Conservation (phyloP, 2,888 invertebrate genomes). For the Drosophila picticornis region DNA sequence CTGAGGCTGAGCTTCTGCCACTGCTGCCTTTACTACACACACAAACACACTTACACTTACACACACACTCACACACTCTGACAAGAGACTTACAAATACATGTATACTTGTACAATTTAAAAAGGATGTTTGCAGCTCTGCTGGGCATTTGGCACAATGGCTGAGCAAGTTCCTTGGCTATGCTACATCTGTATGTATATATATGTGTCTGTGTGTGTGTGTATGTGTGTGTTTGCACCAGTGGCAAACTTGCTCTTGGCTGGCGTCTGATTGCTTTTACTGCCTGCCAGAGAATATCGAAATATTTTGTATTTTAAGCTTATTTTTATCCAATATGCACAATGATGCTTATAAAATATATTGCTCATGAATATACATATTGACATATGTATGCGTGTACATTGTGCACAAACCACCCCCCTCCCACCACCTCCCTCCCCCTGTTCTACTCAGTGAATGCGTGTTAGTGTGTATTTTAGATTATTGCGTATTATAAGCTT, state of each 20-base stretch:
- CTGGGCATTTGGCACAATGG: constrained; percentile 70
- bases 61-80: constrained; percentile 45
- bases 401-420: background rate
- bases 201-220: background rate
- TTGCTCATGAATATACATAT: constrained; percentile 73
- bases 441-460: background rate
- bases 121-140: constrained; percentile 73
- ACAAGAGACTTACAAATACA: constrained; percentile 76
- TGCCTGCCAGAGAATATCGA: constrained; percentile 59
- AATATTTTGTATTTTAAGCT: constrained; percentile 76
- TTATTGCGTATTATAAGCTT: constrained; percentile 80
- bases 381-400: constrained; percentile 38
- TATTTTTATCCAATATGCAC: constrained; percentile 80
- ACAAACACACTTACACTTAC: constrained; percentile 13
- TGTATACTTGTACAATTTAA: constrained; percentile 57
- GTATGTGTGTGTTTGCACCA: background rate
- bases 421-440: background rate
- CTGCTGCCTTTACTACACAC: constrained; percentile 20
- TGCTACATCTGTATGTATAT: background rate
- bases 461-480: constrained; percentile 49
- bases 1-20: constrained; percentile 26
- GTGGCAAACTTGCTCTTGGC: constrained; percentile 28
- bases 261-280: constrained; percentile 71
- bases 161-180: constrained; percentile 27
- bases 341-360: constrained; percentile 80